Evolutionary conservation across 2,113 vertebrate species (phyloP).

Genomic region (Gorsachius goisagi): DNA sequence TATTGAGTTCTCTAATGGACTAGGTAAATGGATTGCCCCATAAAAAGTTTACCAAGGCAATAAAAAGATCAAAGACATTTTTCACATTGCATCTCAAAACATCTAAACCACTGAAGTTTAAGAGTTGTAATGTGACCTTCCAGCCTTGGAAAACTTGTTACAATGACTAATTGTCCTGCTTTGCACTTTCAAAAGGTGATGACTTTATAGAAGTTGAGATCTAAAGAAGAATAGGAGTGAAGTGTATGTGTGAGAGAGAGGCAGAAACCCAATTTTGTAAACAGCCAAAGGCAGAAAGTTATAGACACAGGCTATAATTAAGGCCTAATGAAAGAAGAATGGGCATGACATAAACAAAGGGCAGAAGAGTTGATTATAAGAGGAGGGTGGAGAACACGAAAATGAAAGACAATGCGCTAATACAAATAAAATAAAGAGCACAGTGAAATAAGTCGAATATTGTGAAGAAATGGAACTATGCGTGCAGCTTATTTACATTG

Average conservation of each 20-base stretch:
- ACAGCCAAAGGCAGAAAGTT: slow-evolving; percentile 17
- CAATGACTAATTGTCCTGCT: slow-evolving; percentile 54
- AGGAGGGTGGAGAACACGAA: not conserved
- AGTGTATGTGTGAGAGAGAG: not conserved
- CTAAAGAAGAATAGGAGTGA: not conserved
- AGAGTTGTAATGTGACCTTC: slow-evolving; percentile 47
- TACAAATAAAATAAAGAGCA: not conserved
- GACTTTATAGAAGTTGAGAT: slow-evolving; percentile 26
- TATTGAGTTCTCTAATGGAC: slow-evolving; percentile 44
- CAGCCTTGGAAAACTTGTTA: slow-evolving; percentile 52
- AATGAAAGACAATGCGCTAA: not conserved
- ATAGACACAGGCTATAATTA: slow-evolving; percentile 6
- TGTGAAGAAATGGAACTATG: not conserved
- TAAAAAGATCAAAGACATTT: slow-evolving; percentile 69
- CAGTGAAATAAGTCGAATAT: not conserved
- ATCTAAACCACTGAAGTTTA: slow-evolving; percentile 49
- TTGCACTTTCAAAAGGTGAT: slow-evolving; percentile 59
- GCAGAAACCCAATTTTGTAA: slow-evolving; percentile 22
- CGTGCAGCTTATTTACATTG: not conserved
- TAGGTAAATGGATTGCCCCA: slow-evolving; percentile 37
- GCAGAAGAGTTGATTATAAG: not conserved
- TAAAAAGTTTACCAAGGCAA: slow-evolving; percentile 62
- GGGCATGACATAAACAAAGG: slow-evolving; percentile 2
- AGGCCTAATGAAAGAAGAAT: slow-evolving; percentile 40
- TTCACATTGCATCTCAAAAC: slow-evolving; percentile 57